Base-by-base conservation (phyloP, 1,140 invertebrate genomes). In the Sarcophaga peregrina region DNA sequence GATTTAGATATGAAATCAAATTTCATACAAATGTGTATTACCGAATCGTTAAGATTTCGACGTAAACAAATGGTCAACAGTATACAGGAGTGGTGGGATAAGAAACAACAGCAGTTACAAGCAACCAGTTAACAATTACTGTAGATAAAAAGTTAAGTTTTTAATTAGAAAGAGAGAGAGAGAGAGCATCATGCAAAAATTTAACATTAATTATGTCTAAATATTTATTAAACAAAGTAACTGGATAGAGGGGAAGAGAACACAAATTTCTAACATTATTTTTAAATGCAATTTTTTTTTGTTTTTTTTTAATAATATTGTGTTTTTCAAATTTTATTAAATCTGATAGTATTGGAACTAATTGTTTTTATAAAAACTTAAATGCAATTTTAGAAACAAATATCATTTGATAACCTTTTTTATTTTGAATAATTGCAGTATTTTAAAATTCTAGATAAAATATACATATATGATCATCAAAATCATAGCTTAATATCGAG, bases 41-140 rank as follows among this genome's bases (percentile, higher is more conserved):
- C 93, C 83, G 96, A 97, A 91, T 95, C 95, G 10, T 87, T 94
- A 83, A 92, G 96, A 76, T 97, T 97, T 90, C 96, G 97, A 89
- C 92, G 96, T 76, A 93, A 94, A 85, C 92, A 93, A 85, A 92
- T 97, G 85, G 95, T 95, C 68, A 91, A 82, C 85, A 91, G 88
- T 84, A 90, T 90, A 5, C 86, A 91, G 25, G 90, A 91, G 20
- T 92, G 90, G 90, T 90, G 89, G 89, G 87, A 89, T 17, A 85
- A 85, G 15, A 88, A 87, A 72, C 87, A 84, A 50, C 15, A 82
- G 52, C 82, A 84, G 52, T 73, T 75, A n/a, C 83, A 73, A 20
- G 45, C 81, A 2, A 68, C 83, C 17, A 84, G 83, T 82, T 84
- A 84, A 82, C 83, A 84, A 84, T 82, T 82, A 82, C 73, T 84